phyloP scores from a whole-genome alignment of 2,113 vertebrate genomes.

The Saguinus midas region DNA sequence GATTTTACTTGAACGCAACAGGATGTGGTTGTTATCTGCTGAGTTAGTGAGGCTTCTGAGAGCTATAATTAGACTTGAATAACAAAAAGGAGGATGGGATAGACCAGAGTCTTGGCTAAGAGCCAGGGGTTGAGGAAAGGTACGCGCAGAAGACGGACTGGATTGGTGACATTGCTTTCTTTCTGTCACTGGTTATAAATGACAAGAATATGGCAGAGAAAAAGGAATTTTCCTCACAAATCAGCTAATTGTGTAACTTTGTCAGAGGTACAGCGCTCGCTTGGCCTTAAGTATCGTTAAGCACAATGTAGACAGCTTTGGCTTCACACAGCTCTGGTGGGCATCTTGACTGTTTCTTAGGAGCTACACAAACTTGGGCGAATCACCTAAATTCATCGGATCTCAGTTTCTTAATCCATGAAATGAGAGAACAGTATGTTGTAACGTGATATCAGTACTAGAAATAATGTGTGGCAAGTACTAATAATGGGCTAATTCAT shows the following conservation, averaged over 20 bases:
- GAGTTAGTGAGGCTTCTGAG: slow-evolving; percentile 13
- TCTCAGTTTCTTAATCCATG: neutral
- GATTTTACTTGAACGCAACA: slow-evolving; percentile 48
- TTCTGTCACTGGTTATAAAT: neutral
- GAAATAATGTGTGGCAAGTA: neutral
- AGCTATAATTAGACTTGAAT: slow-evolving; percentile 36
- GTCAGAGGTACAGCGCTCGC: neutral
- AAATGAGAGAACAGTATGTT: neutral
- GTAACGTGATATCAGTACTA: neutral
- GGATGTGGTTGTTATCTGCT: slow-evolving; percentile 40
- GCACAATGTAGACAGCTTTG: neutral
- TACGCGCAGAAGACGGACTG: fast-evolving
- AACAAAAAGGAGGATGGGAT: neutral
- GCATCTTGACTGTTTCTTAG: neutral
- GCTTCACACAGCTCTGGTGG: neutral
- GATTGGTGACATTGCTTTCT: neutral
- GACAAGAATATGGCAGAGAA: neutral
- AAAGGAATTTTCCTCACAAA: neutral
- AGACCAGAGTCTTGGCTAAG: neutral
- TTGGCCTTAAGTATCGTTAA: neutral
- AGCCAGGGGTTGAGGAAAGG: neutral
- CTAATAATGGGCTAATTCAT: neutral
- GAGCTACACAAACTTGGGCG: neutral
- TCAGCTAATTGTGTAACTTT: neutral
- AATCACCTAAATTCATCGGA: neutral